These are phyloP conservation scores for Drosophila paramelanica DNA, from an alignment of 2,888 invertebrate genomes.

Conservation along the genomic window DNA sequence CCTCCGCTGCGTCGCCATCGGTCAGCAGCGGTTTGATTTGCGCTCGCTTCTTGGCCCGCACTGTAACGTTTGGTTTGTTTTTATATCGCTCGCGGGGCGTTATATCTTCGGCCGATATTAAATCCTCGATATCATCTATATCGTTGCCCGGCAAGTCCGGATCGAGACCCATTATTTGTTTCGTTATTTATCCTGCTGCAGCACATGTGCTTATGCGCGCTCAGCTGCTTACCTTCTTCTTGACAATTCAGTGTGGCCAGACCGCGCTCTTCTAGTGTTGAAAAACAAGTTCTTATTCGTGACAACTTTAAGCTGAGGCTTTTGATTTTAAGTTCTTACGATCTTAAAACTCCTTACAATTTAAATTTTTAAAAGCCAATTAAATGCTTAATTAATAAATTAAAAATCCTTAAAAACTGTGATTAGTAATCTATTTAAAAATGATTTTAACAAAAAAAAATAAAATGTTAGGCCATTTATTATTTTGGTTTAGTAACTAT, in stretches of 20 bases:
- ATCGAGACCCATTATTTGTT: constrained; percentile 41
- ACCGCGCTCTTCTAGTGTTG: constrained; percentile 22
- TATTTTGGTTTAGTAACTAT: no score
- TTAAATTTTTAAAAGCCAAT: no score
- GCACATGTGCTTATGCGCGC: constrained; percentile 53
- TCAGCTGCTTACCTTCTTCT: constrained; percentile 58
- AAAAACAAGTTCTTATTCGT: constrained; percentile 2
- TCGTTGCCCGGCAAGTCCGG: constrained; percentile 63
- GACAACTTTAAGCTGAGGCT: not conserved
- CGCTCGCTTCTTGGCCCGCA: constrained; percentile 87
- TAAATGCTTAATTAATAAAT: not conserved
- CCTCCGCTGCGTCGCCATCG: constrained; percentile 6
- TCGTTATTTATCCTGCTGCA: not conserved
- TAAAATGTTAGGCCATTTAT: no score
- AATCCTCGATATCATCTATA: constrained; percentile 93
- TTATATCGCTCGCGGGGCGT: constrained; percentile 92
- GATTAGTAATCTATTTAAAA: no score
- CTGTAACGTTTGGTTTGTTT: constrained; percentile 89
- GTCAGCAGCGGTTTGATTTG: constrained; percentile 40
- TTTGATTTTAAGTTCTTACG: not conserved
- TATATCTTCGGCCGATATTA: constrained; percentile 92
- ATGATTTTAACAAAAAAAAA: no score
- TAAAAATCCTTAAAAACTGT: no score
- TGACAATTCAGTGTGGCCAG: constrained; percentile 32
- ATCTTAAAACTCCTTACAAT: constrained; percentile 8